A percentile compares a stretch with the other conserved stretches of the same genome.
These are phyloP conservation scores for Sinonovacula constricta DNA, from an alignment of 1,140 invertebrate genomes.

Conservation along the genomic window DNA sequence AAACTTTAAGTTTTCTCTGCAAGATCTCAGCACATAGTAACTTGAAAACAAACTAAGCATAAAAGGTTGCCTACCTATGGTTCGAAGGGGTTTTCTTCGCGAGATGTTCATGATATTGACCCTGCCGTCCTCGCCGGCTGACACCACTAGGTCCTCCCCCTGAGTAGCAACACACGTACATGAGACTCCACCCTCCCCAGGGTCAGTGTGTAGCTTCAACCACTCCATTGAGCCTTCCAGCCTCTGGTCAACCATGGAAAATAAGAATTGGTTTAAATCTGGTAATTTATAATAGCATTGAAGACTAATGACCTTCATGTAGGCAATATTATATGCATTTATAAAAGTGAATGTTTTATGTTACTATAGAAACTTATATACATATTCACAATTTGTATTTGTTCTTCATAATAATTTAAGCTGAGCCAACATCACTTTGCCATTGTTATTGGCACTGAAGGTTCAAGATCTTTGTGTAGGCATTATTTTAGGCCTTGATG, in stretches of 20 bases:
- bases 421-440: no score
- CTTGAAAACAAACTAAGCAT: no score
- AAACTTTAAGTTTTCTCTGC: no score
- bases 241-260: conserved; percentile 55
- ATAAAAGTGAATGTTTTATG: not conserved
- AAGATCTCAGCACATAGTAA: no score
- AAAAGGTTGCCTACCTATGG: conserved; percentile 83
- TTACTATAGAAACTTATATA: not conserved
- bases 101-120: conserved; percentile 85
- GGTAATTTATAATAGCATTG: no score
- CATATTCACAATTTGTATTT: not conserved
- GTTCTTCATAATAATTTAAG: not conserved
- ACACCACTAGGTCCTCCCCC: conserved; percentile 76
- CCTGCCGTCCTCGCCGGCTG: conserved; percentile 90
- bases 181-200: conserved; percentile 51
- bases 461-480: no score
- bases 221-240: conserved; percentile 75
- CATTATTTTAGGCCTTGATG: no score
- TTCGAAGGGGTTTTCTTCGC: conserved; percentile 82
- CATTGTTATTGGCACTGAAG: no score
- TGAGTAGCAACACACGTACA: conserved; percentile 73
- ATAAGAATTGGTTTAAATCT: not conserved
- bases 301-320: no score
- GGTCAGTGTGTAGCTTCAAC: conserved; percentile 81
- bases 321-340: no score